A percentile compares a stretch with the other conserved stretches of the same genome.
phyloP scores from a whole-genome alignment of 2,888 invertebrate genomes.

The Morinoia aosen region DNA sequence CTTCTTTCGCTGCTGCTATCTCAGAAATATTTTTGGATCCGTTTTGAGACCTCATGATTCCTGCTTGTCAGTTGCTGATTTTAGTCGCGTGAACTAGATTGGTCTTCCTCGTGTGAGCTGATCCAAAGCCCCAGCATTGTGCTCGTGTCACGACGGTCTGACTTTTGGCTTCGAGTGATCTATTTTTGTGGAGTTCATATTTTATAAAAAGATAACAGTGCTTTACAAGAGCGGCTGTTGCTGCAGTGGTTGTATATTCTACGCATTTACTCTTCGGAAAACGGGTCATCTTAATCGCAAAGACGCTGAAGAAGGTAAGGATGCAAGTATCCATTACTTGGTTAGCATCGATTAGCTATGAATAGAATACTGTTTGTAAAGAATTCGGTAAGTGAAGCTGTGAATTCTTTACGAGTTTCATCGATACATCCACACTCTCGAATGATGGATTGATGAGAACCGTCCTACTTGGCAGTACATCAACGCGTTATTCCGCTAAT shows the following conservation, averaged over 20 bases:
- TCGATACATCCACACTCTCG: not conserved
- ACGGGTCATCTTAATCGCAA: not conserved
- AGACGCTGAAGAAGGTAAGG: not conserved
- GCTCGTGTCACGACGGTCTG: not conserved
- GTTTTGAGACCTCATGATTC: not conserved
- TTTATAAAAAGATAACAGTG: not conserved
- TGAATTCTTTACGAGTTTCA: not conserved
- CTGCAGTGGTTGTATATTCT: not conserved
- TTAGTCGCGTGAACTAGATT: not conserved
- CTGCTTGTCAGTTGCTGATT: not conserved
- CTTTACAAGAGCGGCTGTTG: not conserved
- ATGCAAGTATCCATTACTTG: not conserved
- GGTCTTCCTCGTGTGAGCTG: not conserved
- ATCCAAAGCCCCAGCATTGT: not conserved
- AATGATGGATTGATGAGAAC: not conserved
- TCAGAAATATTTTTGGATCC: not conserved
- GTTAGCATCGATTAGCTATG: not conserved
- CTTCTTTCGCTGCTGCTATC: constrained; percentile 19
- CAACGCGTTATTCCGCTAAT: not conserved
- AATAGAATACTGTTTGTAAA: not conserved
- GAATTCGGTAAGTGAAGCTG: not conserved
- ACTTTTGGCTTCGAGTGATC: not conserved
- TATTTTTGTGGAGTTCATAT: not conserved
- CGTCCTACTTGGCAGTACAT: not conserved
- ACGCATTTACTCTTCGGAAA: constrained; percentile 1